Evolutionary conservation across 1,140 invertebrate genomes (phyloP).

Genomic region (Rhynchophorus ferrugineus): DNA sequence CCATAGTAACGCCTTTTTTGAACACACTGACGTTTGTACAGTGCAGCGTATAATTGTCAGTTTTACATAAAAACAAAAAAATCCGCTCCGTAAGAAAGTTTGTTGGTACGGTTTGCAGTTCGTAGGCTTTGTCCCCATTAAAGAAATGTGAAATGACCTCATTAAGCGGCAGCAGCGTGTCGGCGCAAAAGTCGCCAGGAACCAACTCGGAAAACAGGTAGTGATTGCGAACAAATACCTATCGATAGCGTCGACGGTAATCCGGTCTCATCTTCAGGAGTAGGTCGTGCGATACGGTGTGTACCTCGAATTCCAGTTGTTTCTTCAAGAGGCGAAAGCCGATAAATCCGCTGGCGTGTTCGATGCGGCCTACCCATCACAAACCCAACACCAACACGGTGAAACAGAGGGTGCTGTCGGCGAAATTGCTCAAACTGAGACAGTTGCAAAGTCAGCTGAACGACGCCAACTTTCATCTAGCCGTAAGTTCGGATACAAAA

Average conservation of each 20-base stretch:
- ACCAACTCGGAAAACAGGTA: conserved; percentile 9
- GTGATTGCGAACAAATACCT: not conserved
- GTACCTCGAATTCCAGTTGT: conserved; percentile 39
- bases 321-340: conserved; percentile 36
- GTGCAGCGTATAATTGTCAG: conserved; percentile 17
- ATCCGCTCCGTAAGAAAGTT: not conserved
- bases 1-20: conserved; percentile 3
- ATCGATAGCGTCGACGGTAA: not conserved
- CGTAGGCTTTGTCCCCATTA: not conserved
- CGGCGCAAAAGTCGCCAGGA: conserved; percentile 2
- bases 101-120: not conserved
- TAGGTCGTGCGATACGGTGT: conserved; percentile 35
- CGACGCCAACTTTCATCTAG: conserved; percentile 68
- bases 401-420: conserved; percentile 63
- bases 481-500: conserved; percentile 50
- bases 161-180: conserved; percentile 12
- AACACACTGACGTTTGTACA: conserved; percentile 12
- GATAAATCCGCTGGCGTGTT: conserved; percentile 33
- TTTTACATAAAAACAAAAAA: not conserved
- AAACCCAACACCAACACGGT: conserved; percentile 38
- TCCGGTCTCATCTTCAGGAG: conserved; percentile 26
- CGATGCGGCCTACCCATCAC: conserved; percentile 13
- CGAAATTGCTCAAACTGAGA: conserved; percentile 64
- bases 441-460: conserved; percentile 71
- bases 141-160: conserved; percentile 9